phyloP scores from a whole-genome alignment of 2,888 invertebrate genomes.

The Azorinus chamasolen region DNA sequence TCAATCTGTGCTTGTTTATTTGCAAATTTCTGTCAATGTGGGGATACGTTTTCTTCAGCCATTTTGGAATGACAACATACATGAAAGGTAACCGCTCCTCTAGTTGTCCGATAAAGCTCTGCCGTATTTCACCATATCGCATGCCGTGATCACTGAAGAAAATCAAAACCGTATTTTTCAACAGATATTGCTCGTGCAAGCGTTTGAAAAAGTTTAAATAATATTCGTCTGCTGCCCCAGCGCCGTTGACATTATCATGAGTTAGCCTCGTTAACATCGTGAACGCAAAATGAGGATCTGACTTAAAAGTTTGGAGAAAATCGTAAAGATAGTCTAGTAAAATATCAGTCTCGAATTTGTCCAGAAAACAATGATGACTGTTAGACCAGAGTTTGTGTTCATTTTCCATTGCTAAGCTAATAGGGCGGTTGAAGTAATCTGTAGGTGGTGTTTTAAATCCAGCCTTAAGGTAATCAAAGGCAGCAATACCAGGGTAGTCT shows the following conservation, averaged over 20 bases:
- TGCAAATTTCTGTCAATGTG: constrained; percentile 89
- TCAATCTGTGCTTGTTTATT: constrained; percentile 90
- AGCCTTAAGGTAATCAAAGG: constrained; percentile 92
- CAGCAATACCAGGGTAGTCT: constrained; percentile 92
- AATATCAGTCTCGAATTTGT: constrained; percentile 90
- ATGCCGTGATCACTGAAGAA: constrained; percentile 95
- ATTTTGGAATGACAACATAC: constrained; percentile 91
- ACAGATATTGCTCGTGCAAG: constrained; percentile 77
- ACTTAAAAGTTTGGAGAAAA: constrained; percentile 89
- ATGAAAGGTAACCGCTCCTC: constrained; percentile 95
- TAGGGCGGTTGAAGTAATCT: constrained; percentile 94
- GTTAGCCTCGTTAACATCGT: constrained; percentile 94
- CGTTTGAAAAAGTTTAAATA: constrained; percentile 89
- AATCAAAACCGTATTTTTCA: constrained; percentile 76
- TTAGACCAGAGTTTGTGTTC: constrained; percentile 77
- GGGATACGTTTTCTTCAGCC: constrained; percentile 90
- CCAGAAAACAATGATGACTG: constrained; percentile 89
- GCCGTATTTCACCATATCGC: constrained; percentile 93
- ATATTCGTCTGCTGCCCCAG: constrained; percentile 91
- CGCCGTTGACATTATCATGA: constrained; percentile 94
- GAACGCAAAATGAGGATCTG: constrained; percentile 91
- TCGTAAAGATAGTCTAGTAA: constrained; percentile 88
- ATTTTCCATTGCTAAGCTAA: constrained; percentile 89
- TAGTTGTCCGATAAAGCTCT: constrained; percentile 91
- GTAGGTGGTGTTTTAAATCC: constrained; percentile 93